Percentiles rank a stretch among this genome's conserved stretches.
Conservation (phyloP, 2,888 invertebrate genomes). For the Ectemnius cavifrons region DNA sequence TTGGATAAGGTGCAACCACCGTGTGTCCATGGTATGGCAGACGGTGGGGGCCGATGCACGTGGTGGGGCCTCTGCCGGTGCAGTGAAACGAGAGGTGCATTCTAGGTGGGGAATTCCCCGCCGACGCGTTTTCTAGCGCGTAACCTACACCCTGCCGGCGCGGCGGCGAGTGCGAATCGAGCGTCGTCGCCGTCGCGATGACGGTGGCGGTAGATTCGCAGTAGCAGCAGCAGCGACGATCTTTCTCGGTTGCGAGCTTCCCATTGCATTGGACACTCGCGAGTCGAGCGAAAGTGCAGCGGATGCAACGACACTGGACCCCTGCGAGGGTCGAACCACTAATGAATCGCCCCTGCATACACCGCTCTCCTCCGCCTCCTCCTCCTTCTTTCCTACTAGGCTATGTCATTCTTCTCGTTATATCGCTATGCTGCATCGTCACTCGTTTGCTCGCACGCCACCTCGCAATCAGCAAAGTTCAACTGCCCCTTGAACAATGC, state of each 20-base stretch:
- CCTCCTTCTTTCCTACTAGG: slow-evolving; percentile 17
- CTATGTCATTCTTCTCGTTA: not conserved
- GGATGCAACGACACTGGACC: slow-evolving; percentile 65
- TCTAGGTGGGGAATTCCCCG: slow-evolving; percentile 63
- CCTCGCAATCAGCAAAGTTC: not conserved
- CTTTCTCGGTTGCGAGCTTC: not conserved
- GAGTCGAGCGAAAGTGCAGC: slow-evolving; percentile 65
- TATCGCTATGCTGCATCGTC: not conserved
- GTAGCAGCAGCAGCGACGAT: not conserved
- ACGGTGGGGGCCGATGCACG: slow-evolving; percentile 32
- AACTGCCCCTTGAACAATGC: slow-evolving; percentile 1
- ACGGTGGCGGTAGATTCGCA: too few relatives aligned
- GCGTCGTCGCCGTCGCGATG: slow-evolving; percentile 1
- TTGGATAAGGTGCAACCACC: slow-evolving; percentile 42
- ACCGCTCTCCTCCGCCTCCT: slow-evolving; percentile 1
- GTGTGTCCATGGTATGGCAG: slow-evolving; percentile 15
- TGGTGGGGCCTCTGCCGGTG: slow-evolving; percentile 56
- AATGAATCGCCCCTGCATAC: slow-evolving; percentile 48
- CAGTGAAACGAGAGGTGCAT: slow-evolving; percentile 63
- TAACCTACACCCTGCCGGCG: slow-evolving; percentile 60
- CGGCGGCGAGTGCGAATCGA: not conserved
- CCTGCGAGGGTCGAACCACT: slow-evolving; percentile 62
- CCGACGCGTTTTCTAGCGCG: slow-evolving; percentile 51
- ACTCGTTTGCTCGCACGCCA: not conserved
- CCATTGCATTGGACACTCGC: slow-evolving; percentile 45